Conservation (phyloP, 92 coral and sea anemone genomes). For the Desmophyllum pertusum region DNA sequence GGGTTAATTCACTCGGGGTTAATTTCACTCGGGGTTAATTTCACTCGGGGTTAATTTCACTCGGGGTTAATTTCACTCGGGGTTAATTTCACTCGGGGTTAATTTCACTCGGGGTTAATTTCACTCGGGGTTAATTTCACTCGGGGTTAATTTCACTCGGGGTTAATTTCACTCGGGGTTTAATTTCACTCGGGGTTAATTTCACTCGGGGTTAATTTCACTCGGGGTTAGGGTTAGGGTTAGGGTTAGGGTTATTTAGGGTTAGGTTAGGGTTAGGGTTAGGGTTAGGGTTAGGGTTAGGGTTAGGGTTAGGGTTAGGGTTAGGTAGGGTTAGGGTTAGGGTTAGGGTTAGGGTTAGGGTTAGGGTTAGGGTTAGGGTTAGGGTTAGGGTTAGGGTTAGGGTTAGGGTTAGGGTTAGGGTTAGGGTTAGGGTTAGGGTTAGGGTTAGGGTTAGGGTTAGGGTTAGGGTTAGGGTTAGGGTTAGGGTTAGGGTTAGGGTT, state of each 20-base stretch:
- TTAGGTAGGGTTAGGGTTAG: conserved; percentile 53
- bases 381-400: conserved; percentile 59
- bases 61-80: too few species aligned
- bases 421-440: conserved; percentile 48
- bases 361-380: conserved; percentile 58
- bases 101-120: too few species aligned
- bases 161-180: too few species aligned
- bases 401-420: conserved; percentile 53
- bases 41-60: too few species aligned
- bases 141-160: too few species aligned
- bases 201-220: too few species aligned
- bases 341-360: conserved; percentile 59
- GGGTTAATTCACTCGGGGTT: too few species aligned
- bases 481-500: conserved; percentile 53
- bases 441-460: conserved; percentile 51
- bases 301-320: conserved; percentile 56
- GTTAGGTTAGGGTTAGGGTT: conserved; percentile 51
- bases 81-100: too few species aligned
- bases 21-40: too few species aligned
- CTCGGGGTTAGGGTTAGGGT: conserved; percentile 57
- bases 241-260: conserved; percentile 48
- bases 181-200: too few species aligned
- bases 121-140: too few species aligned
- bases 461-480: conserved; percentile 50
- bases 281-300: conserved; percentile 56